Evolutionary conservation across 2,797 vertebrate species (phyloP).

Genomic region (Malurus leucopterus): DNA sequence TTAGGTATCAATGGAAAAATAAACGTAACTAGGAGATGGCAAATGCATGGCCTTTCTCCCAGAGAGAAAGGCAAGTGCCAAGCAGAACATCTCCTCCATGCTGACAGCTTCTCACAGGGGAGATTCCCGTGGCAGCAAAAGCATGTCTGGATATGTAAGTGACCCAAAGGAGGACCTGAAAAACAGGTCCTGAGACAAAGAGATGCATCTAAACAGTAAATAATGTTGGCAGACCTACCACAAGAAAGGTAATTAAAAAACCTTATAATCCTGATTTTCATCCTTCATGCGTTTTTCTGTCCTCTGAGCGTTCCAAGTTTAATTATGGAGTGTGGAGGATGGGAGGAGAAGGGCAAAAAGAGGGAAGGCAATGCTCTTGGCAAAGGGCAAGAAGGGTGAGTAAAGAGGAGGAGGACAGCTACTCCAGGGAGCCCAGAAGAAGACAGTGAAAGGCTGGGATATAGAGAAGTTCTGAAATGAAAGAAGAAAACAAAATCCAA

Average conservation of each 20-base stretch:
- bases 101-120: background rate
- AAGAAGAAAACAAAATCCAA: background rate
- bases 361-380: background rate
- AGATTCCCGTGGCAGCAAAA: background rate
- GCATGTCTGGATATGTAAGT: conserved; percentile 23
- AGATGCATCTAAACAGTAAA: conserved; percentile 43
- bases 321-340: background rate
- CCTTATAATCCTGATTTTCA: background rate
- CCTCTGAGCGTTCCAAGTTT: background rate
- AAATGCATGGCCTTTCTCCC: background rate
- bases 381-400: background rate
- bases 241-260: background rate
- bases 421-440: background rate
- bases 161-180: conserved; percentile 35
- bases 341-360: background rate
- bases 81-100: background rate
- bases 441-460: background rate
- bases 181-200: conserved; percentile 37
- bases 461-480: background rate
- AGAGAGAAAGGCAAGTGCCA: background rate
- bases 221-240: conserved; percentile 1
- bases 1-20: background rate
- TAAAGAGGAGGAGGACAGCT: background rate
- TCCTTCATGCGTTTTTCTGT: background rate
- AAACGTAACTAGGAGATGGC: background rate